Evolutionary conservation across 1,140 invertebrate genomes (phyloP).

Genomic region (Pseudomyrmex concolor): DNA sequence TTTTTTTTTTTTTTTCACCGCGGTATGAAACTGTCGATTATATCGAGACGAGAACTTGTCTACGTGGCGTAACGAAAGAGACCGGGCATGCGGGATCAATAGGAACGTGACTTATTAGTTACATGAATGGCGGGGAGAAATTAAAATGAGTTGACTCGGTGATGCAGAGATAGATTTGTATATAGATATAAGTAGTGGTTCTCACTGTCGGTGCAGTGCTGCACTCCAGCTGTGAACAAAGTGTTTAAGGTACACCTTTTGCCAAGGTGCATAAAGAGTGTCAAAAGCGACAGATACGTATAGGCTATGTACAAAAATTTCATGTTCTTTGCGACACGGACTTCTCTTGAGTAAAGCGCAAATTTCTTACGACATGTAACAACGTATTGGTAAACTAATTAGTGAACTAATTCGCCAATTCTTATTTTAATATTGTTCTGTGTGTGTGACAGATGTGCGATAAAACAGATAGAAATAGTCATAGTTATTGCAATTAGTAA

Average conservation of each 20-base stretch:
- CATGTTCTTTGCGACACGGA: conserved; percentile 60
- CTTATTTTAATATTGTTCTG: too few relatives aligned
- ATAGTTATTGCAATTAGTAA: too few relatives aligned
- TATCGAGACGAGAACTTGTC: neutral
- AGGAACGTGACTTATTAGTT: conserved; percentile 72
- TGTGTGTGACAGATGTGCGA: too few relatives aligned
- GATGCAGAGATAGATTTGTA: conserved; percentile 64
- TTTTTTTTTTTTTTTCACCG: neutral
- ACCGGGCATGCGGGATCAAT: conserved; percentile 65
- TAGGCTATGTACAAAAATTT: conserved; percentile 75
- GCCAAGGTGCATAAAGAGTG: conserved; percentile 78
- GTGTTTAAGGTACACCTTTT: conserved; percentile 80
- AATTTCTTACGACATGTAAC: neutral
- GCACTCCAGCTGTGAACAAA: conserved; percentile 83
- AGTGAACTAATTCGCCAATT: neutral
- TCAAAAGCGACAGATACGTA: conserved; percentile 73
- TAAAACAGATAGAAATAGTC: too few relatives aligned
- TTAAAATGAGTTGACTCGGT: conserved; percentile 70
- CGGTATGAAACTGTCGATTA: neutral
- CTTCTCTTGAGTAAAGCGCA: conserved; percentile 46
- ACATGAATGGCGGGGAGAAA: conserved; percentile 77
- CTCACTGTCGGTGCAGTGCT: conserved; percentile 83
- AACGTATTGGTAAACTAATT: conserved; percentile 14
- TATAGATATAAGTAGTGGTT: conserved; percentile 75
- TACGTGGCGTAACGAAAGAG: conserved; percentile 59